Base-by-base conservation (phyloP, 2,888 invertebrate genomes). In the Tyria jacobaeae region DNA sequence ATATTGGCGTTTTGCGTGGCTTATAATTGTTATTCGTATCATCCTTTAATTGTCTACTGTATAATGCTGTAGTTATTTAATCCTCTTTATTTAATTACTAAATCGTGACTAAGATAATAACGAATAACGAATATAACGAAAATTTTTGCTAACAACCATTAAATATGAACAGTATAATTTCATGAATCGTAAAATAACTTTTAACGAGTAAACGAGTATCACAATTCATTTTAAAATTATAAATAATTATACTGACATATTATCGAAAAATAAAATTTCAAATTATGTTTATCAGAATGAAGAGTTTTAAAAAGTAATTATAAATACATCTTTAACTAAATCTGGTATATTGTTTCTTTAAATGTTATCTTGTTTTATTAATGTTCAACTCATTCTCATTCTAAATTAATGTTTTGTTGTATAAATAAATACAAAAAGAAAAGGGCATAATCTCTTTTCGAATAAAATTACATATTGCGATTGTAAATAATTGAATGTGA, bases 401-500 rank as follows among this genome's bases (percentile, higher is more conserved):
- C 27, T 6, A 31, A 31, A 2, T 0, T 7, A 31, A 31, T 31
- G 27, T 31, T 31, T 31, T 31, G 7, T 7, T 39, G 5, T 34
- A n/a, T 10, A 51, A 17, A 6, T 3, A 4, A 21, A 35, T 3
- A 34, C 17, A 25, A 4, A 39, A 10, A 52, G 9, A 24, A 31
- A 34, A 14, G 56, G n/a, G 1, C 15, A n/a, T 2, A 3, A 7
- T 17, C 0, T 17, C n/a, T 39, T 6, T 39, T 39, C 7, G 9
- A 59, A 54, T n/a, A n/a, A 53, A 31, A 51, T 53, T 59, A 58
- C 17, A 15, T 44, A 61, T 64, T 53, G 68, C 39, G 60, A 60
- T 65, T 48, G 57, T 55, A 50, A 53, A 58, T 62, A 41, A 64
- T 60, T 57, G 41, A 56, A 10, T 55, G 62, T 35, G 41, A 61